These are phyloP conservation scores for Phenganax stokvisi DNA, from an alignment of 92 coral and sea anemone species.

Conservation along the genomic window DNA sequence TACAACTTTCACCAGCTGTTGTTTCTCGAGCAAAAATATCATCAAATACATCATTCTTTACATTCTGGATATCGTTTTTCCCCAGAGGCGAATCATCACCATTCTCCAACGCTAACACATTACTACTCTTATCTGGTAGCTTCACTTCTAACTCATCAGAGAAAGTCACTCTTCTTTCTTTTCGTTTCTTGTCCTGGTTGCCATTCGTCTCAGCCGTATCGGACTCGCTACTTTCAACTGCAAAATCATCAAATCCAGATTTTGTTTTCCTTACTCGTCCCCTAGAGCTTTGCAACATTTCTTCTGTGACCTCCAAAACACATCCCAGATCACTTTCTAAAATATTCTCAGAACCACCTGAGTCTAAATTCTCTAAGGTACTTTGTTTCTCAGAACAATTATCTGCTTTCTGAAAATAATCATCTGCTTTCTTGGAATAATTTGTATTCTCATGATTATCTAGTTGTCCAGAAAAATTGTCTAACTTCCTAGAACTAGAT, in stretches of 20 bases:
- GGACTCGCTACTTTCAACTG: background rate
- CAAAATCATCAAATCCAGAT: background rate
- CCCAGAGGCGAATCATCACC: background rate
- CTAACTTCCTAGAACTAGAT: background rate
- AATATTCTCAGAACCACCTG: background rate
- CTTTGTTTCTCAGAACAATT: background rate
- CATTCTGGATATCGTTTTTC: background rate
- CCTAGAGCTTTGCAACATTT: conserved; percentile 21
- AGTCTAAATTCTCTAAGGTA: background rate
- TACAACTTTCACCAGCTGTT: background rate
- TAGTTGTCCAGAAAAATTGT: too few species aligned
- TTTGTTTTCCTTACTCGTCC: conserved; percentile 4
- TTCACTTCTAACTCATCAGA: conserved; percentile 3
- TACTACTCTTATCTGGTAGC: background rate
- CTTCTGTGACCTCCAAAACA: conserved; percentile 11
- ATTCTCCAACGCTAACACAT: background rate
- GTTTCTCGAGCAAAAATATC: conserved; percentile 9
- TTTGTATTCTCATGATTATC: background rate
- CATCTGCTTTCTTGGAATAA: background rate
- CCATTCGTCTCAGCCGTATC: background rate
- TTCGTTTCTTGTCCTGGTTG: background rate
- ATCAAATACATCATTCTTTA: background rate
- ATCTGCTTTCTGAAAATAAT: background rate
- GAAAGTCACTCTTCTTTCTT: conserved; percentile 31
- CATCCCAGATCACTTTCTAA: conserved; percentile 1